These are phyloP conservation scores for Cathartes aura DNA, from an alignment of 2,113 vertebrate genomes.

Conservation along the genomic window DNA sequence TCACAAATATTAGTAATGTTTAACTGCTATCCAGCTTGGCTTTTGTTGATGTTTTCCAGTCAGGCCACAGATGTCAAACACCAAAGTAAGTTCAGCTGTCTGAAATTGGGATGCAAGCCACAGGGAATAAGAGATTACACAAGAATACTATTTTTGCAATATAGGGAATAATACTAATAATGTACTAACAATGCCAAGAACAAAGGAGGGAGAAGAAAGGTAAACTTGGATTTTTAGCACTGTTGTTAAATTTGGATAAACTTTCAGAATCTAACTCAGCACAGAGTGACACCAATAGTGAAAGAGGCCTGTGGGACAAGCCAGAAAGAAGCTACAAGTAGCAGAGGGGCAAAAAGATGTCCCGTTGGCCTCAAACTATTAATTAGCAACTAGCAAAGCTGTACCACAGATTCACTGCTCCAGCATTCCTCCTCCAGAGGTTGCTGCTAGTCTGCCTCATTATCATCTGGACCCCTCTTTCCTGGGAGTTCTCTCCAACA, in stretches of 20 bases:
- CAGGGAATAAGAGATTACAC: neutral
- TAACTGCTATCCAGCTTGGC: neutral
- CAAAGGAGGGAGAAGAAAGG: slow-evolving; percentile 57
- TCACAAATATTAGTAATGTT: neutral
- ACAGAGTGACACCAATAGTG: slow-evolving; percentile 61
- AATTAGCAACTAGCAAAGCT: slow-evolving; percentile 79
- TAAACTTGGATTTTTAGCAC: slow-evolving; percentile 59
- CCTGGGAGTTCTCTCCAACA: slow-evolving; percentile 77
- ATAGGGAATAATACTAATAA: neutral
- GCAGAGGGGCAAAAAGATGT: slow-evolving; percentile 66
- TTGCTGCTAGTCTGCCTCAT: slow-evolving; percentile 79
- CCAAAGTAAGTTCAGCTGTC: slow-evolving; percentile 35
- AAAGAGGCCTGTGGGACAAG: slow-evolving; percentile 57
- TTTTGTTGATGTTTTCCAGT: slow-evolving; percentile 42
- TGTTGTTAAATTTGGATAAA: slow-evolving; percentile 68
- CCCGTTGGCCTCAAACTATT: slow-evolving; percentile 75
- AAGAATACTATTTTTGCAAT: neutral
- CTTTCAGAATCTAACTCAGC: slow-evolving; percentile 64
- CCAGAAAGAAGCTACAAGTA: slow-evolving; percentile 71
- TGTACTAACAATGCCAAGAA: slow-evolving; percentile 53
- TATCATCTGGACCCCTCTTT: slow-evolving; percentile 81
- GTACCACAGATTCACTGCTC: slow-evolving; percentile 68
- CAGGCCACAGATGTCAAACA: neutral
- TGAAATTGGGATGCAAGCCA: neutral
- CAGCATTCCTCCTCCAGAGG: slow-evolving; percentile 79